These are phyloP conservation scores for Numida meleagris DNA, from an alignment of 2,113 vertebrate genomes.

Conservation along the genomic window DNA sequence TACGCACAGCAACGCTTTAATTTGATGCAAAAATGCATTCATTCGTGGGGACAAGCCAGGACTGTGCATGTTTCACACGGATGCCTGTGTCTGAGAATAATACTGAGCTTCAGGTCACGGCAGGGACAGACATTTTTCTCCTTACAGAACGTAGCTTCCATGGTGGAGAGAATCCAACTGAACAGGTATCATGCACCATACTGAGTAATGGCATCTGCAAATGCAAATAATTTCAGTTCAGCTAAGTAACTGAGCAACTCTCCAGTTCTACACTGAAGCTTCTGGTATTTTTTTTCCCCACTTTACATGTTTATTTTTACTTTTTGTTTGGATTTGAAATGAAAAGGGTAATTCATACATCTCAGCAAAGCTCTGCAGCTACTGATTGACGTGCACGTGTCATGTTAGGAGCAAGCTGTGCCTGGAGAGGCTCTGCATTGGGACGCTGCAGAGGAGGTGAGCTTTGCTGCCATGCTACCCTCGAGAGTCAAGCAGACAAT, in stretches of 20 bases:
- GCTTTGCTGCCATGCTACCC: not conserved
- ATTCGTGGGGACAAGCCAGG: fast-evolving
- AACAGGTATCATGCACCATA: not conserved
- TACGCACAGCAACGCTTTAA: fast-evolving
- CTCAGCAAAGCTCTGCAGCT: not conserved
- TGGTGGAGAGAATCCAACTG: not conserved
- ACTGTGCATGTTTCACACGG: not conserved
- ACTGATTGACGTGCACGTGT: not conserved
- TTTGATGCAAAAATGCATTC: not conserved
- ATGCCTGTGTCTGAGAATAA: fast-evolving
- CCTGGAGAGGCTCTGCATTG: not conserved
- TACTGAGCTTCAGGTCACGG: not conserved
- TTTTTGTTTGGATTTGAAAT: not conserved
- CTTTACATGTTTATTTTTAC: not conserved
- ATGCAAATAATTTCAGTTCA: not conserved
- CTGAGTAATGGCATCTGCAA: not conserved
- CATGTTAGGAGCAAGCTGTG: not conserved
- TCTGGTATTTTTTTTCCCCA: not conserved
- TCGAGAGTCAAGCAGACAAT: constrained; percentile 34
- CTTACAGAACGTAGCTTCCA: not conserved
- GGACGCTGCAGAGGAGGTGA: not conserved
- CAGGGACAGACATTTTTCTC: not conserved
- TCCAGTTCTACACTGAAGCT: not conserved
- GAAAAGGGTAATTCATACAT: not conserved
- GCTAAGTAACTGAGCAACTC: not conserved